Base-by-base conservation (phyloP, 2,888 invertebrate species). In the Lithosia quadra region DNA sequence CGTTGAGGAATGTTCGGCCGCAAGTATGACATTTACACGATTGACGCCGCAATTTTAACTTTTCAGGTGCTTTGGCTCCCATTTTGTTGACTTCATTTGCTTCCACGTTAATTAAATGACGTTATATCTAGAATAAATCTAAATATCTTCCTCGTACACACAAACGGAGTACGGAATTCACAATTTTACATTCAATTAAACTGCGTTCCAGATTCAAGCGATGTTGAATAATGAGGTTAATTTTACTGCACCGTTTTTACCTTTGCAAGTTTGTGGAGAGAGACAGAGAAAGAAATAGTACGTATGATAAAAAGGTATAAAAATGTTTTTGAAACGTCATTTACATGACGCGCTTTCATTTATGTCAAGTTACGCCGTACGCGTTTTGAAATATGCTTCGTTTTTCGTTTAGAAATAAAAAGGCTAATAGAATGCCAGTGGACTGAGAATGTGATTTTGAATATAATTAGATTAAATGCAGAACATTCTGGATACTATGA, bases 21-120 rank as follows among this genome's bases (percentile, higher is more conserved):
- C 93, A 93, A 36, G 84, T 64, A 28, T 89, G 84, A 56, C 93
- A 93, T 75, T 87, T 89, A 10, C 79, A 80, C 4, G 79, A 72
- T 0, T 81, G 77, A 18, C 83, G 86, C 53, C 86, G 83, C 4
- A 83, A 77, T 74, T 87, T 88, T 58, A 85, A 63, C 66, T 77
- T 87, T 18, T 80, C 82, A 28, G 88, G 82, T 63, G 85, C 75
- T 77, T 88, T 90, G 11, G 90, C 81, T n/a, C 88, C 88, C 91
- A 92, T 91, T 79, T 82, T 83, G 39, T 7, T 10, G 21, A 24
- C 69, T 70, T 67, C 81, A 84, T 76, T 71, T 70, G 71, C 21
- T 57, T 58, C n/a, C 55, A 63, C 34, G 57, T n/a, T 62, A 24
- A 24, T 18, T 8, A 15, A 49, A 55, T 36, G 15, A 36, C 9